These are phyloP conservation scores for Brachynemurus nebulosus DNA, from an alignment of 2,888 invertebrate species.

Conservation along the genomic window DNA sequence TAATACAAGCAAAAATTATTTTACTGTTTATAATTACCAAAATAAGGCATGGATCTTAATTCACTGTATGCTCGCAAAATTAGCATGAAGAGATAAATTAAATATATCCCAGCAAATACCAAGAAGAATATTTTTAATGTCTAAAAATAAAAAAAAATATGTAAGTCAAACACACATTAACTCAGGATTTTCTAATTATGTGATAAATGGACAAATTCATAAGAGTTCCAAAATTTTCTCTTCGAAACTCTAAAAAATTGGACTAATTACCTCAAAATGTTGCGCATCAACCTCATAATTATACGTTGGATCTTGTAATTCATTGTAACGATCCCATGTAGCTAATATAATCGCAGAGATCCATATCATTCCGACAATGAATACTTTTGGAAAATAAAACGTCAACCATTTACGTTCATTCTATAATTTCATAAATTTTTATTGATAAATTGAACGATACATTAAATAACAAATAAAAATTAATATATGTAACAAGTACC, in stretches of 20 bases:
- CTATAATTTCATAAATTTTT: conserved; percentile 35
- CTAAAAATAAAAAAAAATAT: conserved; percentile 38
- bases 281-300: conserved; percentile 75
- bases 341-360: conserved; percentile 71
- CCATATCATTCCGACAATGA: conserved; percentile 79
- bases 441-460: too few species aligned
- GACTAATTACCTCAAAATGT: conserved; percentile 41
- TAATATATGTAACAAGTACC: too few species aligned
- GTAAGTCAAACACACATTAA: neutral
- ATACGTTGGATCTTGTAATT: conserved; percentile 81
- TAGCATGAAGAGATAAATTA: conserved; percentile 70
- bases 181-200: neutral
- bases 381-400: conserved; percentile 83
- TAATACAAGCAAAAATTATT: neutral
- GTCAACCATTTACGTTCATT: conserved; percentile 73
- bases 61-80: conserved; percentile 87
- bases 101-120: conserved; percentile 67
- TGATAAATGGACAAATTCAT: too few species aligned
- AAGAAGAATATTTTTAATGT: conserved; percentile 85
- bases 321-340: conserved; percentile 82
- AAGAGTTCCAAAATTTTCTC: too few species aligned
- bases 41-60: conserved; percentile 91
- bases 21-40: conserved; percentile 51
- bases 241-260: too few species aligned
- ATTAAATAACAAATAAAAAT: too few species aligned